Percentiles rank a stretch among this genome's conserved stretches.
Evolutionary conservation across 2,113 vertebrate species (phyloP).

Genomic region (Panthera tigris): DNA sequence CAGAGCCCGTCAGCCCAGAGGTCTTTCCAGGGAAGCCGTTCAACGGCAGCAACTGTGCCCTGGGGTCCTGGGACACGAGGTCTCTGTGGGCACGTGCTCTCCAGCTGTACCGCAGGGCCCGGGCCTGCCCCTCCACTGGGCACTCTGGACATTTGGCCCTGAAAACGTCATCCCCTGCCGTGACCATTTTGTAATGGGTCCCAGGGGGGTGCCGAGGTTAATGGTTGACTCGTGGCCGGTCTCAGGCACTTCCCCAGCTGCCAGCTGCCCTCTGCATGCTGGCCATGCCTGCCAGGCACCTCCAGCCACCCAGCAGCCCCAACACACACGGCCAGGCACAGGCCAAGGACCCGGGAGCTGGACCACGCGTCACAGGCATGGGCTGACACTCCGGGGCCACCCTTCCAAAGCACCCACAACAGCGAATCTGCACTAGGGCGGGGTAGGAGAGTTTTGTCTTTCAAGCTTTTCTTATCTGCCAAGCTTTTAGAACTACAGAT

Average conservation of each 20-base stretch:
- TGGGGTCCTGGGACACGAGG: neutral
- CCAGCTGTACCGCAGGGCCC: neutral
- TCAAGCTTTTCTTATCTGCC: neutral
- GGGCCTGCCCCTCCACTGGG: neutral
- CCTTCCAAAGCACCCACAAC: accelerated
- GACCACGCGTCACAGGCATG: accelerated
- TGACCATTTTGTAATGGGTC: neutral
- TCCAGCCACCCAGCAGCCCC: neutral
- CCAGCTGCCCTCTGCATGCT: no score
- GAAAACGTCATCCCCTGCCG: neutral
- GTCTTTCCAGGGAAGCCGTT: neutral
- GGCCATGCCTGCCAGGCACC: neutral
- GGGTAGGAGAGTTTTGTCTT: neutral
- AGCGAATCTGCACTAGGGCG: accelerated
- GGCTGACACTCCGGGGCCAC: neutral
- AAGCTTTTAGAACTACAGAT: neutral
- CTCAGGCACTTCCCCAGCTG: neutral
- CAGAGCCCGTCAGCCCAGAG: neutral
- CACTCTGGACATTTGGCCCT: neutral
- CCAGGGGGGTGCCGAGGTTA: accelerated
- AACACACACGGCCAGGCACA: accelerated
- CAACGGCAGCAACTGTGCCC: neutral
- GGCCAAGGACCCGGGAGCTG: neutral
- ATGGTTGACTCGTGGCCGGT: neutral
- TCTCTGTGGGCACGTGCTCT: neutral